These are phyloP conservation scores for Yasuhikotakia modesta DNA, from an alignment of 2,797 vertebrate genomes.

Conservation along the genomic window DNA sequence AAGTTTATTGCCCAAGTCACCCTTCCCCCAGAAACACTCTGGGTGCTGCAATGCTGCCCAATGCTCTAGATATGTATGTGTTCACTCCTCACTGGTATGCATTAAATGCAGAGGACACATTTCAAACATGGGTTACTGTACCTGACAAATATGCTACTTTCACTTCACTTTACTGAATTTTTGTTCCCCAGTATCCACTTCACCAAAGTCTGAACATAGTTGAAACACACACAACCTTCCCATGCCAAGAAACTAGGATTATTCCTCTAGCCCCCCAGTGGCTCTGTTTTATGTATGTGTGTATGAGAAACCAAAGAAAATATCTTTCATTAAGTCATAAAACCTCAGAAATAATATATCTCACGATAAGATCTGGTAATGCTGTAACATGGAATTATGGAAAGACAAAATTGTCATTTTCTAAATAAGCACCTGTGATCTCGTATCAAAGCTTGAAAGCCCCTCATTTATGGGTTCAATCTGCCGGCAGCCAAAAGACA, in stretches of 20 bases:
- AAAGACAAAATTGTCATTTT: constrained; percentile 84
- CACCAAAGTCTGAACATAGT: neutral
- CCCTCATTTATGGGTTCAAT: constrained; percentile 73
- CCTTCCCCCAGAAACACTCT: too few relatives aligned
- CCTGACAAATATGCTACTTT: too few relatives aligned
- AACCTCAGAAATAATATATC: constrained; percentile 82
- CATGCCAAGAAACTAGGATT: constrained; percentile 74
- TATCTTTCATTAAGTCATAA: constrained; percentile 84
- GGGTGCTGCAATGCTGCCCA: too few relatives aligned
- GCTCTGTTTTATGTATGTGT: constrained; percentile 26
- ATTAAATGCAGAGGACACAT: too few relatives aligned
- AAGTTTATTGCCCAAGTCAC: too few relatives aligned
- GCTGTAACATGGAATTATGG: constrained; percentile 84
- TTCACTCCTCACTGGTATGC: too few relatives aligned
- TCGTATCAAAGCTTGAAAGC: constrained; percentile 80
- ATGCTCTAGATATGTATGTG: too few relatives aligned
- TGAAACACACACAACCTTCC: neutral
- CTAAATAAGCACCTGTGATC: constrained; percentile 86
- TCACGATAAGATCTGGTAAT: constrained; percentile 82
- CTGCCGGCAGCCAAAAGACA: constrained; percentile 67
- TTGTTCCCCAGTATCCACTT: neutral
- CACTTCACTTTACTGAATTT: too few relatives aligned
- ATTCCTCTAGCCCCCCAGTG: constrained; percentile 76
- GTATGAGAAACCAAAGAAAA: constrained; percentile 62
- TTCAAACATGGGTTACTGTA: too few relatives aligned